Conservation (phyloP, 2,113 vertebrate genomes). For the Chroicocephalus ridibundus region DNA sequence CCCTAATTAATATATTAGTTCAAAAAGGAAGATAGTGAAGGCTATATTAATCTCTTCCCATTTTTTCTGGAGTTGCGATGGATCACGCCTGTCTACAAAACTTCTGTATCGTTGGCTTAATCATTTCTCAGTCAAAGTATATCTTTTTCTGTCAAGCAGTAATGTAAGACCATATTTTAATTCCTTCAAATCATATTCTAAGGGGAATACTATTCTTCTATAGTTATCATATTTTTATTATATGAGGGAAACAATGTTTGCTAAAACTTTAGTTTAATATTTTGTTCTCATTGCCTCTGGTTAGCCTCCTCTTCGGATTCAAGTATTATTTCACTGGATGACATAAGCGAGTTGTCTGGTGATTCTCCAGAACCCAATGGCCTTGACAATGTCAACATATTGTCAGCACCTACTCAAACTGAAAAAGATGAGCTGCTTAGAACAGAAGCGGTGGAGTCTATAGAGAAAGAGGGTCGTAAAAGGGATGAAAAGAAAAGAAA, state of each 20-base stretch:
- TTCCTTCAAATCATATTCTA: neutral
- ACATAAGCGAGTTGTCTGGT: conserved; percentile 80
- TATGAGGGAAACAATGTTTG: conserved; percentile 14
- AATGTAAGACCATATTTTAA: neutral
- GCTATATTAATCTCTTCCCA: neutral
- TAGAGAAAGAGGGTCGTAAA: conserved; percentile 13
- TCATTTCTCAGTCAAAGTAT: neutral
- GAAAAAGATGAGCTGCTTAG: conserved; percentile 57
- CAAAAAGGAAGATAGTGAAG: neutral
- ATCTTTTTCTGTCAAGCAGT: neutral
- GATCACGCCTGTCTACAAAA: neutral
- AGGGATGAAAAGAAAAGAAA: conserved; percentile 54
- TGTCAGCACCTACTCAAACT: conserved; percentile 21
- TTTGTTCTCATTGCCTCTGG: neutral
- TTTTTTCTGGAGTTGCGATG: neutral
- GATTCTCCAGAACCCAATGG: conserved; percentile 82
- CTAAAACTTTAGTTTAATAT: neutral
- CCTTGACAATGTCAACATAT: neutral
- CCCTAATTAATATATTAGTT: neutral
- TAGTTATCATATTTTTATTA: neutral
- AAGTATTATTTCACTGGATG: conserved; percentile 56
- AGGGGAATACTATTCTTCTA: neutral
- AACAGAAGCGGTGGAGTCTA: neutral
- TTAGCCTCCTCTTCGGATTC: conserved; percentile 25
- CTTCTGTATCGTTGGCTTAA: neutral